Evolutionary conservation across 2,888 invertebrate genomes (phyloP), one percentile per base, ranked within the genome.

Genomic region (Matsumyia berberina): DNA sequence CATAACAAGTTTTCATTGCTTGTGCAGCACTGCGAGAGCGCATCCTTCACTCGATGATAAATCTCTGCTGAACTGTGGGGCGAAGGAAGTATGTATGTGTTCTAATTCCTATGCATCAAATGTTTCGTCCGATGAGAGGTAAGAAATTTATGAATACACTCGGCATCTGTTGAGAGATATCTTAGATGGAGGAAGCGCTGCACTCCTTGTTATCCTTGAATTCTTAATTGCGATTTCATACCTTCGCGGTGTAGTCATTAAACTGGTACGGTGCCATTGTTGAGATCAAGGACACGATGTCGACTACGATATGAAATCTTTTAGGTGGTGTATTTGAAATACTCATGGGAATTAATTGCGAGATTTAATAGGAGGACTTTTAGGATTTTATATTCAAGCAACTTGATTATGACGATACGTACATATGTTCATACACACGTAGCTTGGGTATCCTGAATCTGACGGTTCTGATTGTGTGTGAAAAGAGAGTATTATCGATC

Each of bases 71-170:
- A 70, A 70, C 29, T 6, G 35, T 35, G 24, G 58, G 17, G 17
- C 5, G 33, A 31, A 51, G 12, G 39, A 46, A 69, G 55, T 33
- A 31, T 15, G n/a, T n/a, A n/a, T n/a, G n/a, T n/a, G 37, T 57
- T 70, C 57, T 57, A 49, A 49, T 64, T 60, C 55, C 62, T 46
- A 39, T 72, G 64, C 62, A 70, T 62, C 37, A 60, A 60, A 49
- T 51, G 55, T 19, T 72, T 24, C 35, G 19, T 46, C 51, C 49
- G 72, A 72, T 72, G 78, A 78, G 42, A 77, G 57, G 79, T 58
- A 66, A 72, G 42, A 57, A 66, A 72, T 72, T 72, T 79, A 64
- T 72, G 70, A 78, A 46, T 57, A 39, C 57, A 72, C 62, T 70
- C 64, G 70, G 37, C 62, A 64, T 78, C 46, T 62, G 58, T 7